These are phyloP conservation scores for Danio rerio DNA, from an alignment of 2,113 vertebrate genomes.

Conservation along the genomic window DNA sequence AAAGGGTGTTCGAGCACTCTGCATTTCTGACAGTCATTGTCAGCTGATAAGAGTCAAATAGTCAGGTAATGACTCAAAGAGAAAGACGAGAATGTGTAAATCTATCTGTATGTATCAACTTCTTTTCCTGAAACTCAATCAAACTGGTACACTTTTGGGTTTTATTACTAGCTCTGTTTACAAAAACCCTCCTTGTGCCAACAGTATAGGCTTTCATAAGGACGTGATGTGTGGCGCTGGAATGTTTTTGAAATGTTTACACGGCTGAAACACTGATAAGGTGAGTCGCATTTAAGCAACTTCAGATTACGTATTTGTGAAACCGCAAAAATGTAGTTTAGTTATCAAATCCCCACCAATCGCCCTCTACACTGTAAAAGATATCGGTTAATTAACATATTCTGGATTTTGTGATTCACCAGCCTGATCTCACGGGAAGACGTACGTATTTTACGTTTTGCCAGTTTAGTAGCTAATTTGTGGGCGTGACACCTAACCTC, in stretches of 20 bases:
- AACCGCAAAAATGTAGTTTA: no score
- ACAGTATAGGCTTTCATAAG: background rate
- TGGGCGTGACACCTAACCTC: no score
- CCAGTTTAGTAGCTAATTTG: no score
- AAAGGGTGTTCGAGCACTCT: constrained; percentile 14
- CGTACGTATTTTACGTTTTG: no score
- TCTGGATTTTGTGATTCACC: no score
- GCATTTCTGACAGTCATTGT: background rate
- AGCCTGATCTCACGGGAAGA: no score
- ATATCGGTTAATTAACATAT: no score
- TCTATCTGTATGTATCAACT: no score
- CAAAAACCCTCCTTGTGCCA: constrained; percentile 29
- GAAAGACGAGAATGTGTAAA: background rate
- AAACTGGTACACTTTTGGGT: background rate
- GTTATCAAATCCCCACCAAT: no score
- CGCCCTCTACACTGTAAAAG: no score
- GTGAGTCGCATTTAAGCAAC: background rate
- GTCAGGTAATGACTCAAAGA: background rate
- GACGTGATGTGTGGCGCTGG: background rate
- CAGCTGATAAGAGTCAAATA: constrained; percentile 6
- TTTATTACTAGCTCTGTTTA: background rate
- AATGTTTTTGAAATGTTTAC: background rate
- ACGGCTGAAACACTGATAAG: background rate
- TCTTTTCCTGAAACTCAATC: no score
- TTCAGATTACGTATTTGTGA: no score